Evolutionary conservation across 2,888 invertebrate genomes (phyloP).

Genomic region (Torymus aiolomorphi): DNA sequence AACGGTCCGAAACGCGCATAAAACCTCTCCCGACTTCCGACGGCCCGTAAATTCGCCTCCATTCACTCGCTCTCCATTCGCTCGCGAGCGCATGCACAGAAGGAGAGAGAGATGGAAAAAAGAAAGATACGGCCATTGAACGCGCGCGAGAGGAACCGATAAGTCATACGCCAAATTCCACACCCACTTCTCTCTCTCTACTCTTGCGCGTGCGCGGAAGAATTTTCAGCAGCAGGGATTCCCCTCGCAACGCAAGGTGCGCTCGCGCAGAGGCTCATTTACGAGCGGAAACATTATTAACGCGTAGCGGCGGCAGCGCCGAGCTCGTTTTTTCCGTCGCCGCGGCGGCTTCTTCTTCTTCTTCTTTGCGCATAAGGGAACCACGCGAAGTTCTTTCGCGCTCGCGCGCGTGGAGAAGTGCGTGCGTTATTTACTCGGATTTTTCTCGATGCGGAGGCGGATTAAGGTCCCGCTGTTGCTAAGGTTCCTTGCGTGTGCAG

Average conservation of each 20-base stretch:
- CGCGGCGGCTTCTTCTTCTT: conserved; percentile 50
- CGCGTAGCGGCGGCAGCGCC: conserved; percentile 56
- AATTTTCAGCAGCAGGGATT: background rate
- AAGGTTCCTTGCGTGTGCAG: background rate
- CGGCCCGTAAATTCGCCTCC: conserved; percentile 15
- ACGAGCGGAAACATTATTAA: conserved; percentile 73
- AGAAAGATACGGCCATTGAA: too few species aligned
- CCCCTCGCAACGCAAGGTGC: too few species aligned
- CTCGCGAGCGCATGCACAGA: background rate
- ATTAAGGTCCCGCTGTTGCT: background rate
- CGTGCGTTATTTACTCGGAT: conserved; percentile 30
- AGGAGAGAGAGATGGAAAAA: background rate
- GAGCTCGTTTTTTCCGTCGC: conserved; percentile 54
- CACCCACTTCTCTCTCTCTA: too few species aligned
- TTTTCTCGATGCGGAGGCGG: conserved; percentile 11
- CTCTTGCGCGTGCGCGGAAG: background rate
- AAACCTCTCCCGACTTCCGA: background rate
- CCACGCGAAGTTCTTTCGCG: too few species aligned
- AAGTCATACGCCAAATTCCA: conserved; percentile 44
- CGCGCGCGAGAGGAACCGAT: background rate
- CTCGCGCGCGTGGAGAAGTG: too few species aligned
- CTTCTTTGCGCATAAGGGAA: conserved; percentile 12
- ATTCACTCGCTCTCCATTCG: background rate
- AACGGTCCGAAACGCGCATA: background rate
- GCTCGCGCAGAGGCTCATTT: conserved; percentile 60